A percentile compares a stretch with the other conserved stretches of the same genome.
These are phyloP conservation scores for Paracentrotus lividus DNA, from an alignment of 53 echinoderm and acorn worm species.

Conservation along the genomic window DNA sequence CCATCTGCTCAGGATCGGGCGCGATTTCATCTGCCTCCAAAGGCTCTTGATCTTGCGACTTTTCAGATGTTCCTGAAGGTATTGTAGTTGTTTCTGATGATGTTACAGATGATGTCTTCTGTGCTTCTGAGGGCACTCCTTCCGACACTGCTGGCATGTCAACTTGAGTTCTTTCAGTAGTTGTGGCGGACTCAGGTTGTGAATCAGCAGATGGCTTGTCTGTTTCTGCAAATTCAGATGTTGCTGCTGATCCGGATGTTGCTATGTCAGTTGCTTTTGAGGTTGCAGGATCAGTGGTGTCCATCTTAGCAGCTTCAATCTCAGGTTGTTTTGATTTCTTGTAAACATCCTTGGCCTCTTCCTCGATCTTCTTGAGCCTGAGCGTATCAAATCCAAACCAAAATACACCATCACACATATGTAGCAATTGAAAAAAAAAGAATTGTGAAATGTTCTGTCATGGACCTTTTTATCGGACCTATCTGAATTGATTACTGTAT, in stretches of 20 bases:
- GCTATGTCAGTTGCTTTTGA: background rate
- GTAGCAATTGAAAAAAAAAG: too few species aligned
- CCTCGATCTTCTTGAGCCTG: constrained; percentile 28
- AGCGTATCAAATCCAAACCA: background rate
- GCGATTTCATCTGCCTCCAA: background rate
- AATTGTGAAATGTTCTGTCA: too few species aligned
- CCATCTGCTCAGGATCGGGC: constrained; percentile 31
- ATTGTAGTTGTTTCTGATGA: background rate
- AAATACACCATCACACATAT: background rate
- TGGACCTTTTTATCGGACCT: too few species aligned
- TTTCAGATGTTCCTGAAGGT: background rate
- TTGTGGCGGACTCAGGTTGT: background rate
- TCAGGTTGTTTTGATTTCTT: background rate
- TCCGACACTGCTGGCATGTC: constrained; percentile 2
- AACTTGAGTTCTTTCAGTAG: constrained; percentile 5
- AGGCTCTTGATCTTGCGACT: background rate
- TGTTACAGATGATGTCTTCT: too few species aligned
- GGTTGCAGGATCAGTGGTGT: background rate
- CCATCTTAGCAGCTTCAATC: background rate
- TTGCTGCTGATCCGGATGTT: background rate
- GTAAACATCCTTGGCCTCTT: constrained; percentile 28
- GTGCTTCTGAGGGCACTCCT: background rate
- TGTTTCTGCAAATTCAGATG: too few species aligned
- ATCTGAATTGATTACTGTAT: too few species aligned
- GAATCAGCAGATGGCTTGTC: background rate